A percentile compares a stretch with the other conserved stretches of the same genome.
phyloP scores from a whole-genome alignment of 2,797 vertebrate species.

The Catharus ustulatus region DNA sequence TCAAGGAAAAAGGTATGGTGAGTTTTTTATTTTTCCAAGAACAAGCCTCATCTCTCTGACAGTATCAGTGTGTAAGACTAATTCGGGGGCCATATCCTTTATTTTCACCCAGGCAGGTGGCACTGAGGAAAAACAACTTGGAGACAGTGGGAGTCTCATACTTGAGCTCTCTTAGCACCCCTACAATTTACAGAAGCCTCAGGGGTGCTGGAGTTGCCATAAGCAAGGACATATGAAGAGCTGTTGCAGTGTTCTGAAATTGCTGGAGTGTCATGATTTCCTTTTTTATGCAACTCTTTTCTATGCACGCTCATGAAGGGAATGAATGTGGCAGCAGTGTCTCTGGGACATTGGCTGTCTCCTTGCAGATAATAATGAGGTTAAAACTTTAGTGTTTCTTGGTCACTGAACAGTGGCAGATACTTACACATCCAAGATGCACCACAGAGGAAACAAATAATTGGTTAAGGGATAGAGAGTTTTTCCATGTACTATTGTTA shows the following conservation, averaged over 20 bases:
- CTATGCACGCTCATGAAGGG: rapidly evolving
- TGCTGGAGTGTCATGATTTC: background rate
- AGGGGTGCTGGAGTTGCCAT: background rate
- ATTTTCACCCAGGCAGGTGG: background rate
- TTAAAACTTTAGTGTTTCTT: background rate
- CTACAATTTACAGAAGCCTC: background rate
- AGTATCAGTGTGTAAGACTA: background rate
- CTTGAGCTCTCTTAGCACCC: background rate
- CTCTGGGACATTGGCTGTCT: background rate
- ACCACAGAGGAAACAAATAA: background rate
- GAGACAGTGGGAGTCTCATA: background rate
- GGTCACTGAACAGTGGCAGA: background rate
- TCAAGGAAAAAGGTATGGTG: conserved; percentile 68
- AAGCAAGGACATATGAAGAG: background rate
- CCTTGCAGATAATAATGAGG: background rate
- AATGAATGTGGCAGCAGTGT: background rate
- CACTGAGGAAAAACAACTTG: background rate
- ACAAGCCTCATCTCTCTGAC: background rate
- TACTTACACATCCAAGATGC: background rate
- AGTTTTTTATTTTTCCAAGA: background rate
- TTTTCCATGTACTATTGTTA: background rate
- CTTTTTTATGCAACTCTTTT: background rate
- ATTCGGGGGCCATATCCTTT: background rate
- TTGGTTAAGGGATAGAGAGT: background rate
- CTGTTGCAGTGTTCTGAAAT: background rate